These are phyloP conservation scores for Brienomyrus brachyistius DNA, from an alignment of 2,113 vertebrate species.

Conservation along the genomic window DNA sequence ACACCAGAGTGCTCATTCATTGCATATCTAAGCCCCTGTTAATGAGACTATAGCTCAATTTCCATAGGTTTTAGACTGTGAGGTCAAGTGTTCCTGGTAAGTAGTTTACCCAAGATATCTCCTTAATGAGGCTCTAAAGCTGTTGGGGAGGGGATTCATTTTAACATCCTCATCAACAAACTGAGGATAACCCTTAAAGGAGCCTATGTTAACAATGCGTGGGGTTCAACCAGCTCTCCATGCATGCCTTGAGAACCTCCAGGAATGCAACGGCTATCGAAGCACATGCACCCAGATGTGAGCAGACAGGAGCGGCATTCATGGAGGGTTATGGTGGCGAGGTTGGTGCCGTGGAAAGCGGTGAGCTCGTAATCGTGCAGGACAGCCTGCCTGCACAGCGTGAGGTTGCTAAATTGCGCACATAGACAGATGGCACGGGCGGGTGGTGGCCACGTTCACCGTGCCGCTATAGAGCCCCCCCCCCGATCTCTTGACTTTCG, in stretches of 20 bases:
- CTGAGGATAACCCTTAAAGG: not conserved
- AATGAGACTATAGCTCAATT: not conserved
- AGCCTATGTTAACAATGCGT: not conserved
- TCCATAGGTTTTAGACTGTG: not conserved
- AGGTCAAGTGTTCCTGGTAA: not conserved
- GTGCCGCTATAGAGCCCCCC: slow-evolving; percentile 33
- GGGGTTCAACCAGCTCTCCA: not conserved
- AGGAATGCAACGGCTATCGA: not conserved
- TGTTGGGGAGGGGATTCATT: not conserved
- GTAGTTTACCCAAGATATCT: not conserved
- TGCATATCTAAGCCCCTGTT: not conserved
- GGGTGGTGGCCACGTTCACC: slow-evolving; percentile 41
- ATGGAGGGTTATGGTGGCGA: not conserved
- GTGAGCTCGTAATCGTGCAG: slow-evolving; percentile 1
- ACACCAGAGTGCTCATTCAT: not conserved
- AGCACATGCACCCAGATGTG: not conserved
- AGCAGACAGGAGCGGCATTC: not conserved
- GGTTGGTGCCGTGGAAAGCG: not conserved
- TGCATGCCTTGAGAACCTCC: not conserved
- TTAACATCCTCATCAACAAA: not conserved
- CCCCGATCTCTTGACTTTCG: not conserved
- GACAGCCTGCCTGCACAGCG: slow-evolving; percentile 26
- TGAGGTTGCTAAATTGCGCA: slow-evolving; percentile 37
- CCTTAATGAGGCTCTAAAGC: not conserved
- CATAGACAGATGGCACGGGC: slow-evolving; percentile 51